Conservation (phyloP, 2,888 invertebrate species). For the Sturmia bella region DNA sequence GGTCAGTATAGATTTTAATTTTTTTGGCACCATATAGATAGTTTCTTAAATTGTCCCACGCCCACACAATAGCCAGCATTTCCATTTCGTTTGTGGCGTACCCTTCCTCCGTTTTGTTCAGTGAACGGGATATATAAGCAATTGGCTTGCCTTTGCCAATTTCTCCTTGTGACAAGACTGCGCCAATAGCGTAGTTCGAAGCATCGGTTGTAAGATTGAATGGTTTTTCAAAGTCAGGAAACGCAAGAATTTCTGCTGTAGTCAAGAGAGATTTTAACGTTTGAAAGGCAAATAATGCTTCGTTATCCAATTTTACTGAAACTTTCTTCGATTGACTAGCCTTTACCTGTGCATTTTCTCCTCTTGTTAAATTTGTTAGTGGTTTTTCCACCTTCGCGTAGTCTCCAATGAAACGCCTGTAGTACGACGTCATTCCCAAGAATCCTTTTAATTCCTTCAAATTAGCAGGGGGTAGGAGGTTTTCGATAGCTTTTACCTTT, state of each 20-base stretch:
- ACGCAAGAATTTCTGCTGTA: constrained; percentile 57
- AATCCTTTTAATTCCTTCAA: constrained; percentile 61
- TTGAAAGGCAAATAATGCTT: constrained; percentile 58
- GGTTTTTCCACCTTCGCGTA: constrained; percentile 57
- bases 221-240: constrained; percentile 53
- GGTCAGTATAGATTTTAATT: constrained; percentile 18
- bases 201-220: neutral
- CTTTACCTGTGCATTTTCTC: constrained; percentile 62
- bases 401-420: no score
- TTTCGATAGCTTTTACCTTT: constrained; percentile 43
- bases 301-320: constrained; percentile 31
- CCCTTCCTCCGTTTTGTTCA: constrained; percentile 6
- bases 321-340: constrained; percentile 62
- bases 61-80: neutral
- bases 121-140: neutral
- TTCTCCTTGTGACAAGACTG: neutral
- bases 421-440: constrained; percentile 58
- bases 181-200: neutral
- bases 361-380: constrained; percentile 66
- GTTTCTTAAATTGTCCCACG: no score
- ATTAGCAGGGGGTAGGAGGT: constrained; percentile 19
- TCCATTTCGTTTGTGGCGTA: neutral
- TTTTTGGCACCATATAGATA: no score
- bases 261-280: constrained; percentile 17
- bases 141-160: neutral